Evolutionary conservation across 2,113 vertebrate genomes (phyloP).

Genomic region (Amia ocellicauda): DNA sequence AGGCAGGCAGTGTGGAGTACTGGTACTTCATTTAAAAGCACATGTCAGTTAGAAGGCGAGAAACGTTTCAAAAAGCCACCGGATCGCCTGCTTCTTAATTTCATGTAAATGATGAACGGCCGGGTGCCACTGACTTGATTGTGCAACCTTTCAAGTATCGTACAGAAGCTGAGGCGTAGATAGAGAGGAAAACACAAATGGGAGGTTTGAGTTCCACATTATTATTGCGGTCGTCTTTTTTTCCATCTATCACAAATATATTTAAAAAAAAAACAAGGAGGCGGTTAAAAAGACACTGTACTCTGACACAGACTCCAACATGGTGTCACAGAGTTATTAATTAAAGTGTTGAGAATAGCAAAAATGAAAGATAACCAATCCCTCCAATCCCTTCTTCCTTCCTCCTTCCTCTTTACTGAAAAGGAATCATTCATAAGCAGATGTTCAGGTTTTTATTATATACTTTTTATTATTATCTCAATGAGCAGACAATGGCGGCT

Average conservation of each 20-base stretch:
- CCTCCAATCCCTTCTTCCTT: no score
- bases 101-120: conserved; percentile 37
- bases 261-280: conserved; percentile 6
- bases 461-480: not conserved
- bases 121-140: conserved; percentile 36
- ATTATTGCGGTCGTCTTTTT: not conserved
- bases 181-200: conserved; percentile 7
- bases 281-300: conserved; percentile 25
- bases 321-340: conserved; percentile 35
- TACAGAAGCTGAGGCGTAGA: not conserved
- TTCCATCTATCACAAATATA: not conserved
- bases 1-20: conserved; percentile 52
- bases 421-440: conserved; percentile 3
- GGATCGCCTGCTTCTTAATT: conserved; percentile 29
- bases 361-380: conserved; percentile 14
- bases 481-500: not conserved
- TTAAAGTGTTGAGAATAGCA: conserved; percentile 34
- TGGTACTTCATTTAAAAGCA: conserved; percentile 51
- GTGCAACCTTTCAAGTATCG: conserved; percentile 36
- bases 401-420: not conserved
- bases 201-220: not conserved
- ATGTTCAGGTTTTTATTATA: not conserved
- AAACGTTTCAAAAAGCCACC: conserved; percentile 25
- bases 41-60: conserved; percentile 60
- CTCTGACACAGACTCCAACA: conserved; percentile 45